Evolutionary conservation across 2,113 vertebrate genomes (phyloP).

Genomic region (Callopanchax toddi): DNA sequence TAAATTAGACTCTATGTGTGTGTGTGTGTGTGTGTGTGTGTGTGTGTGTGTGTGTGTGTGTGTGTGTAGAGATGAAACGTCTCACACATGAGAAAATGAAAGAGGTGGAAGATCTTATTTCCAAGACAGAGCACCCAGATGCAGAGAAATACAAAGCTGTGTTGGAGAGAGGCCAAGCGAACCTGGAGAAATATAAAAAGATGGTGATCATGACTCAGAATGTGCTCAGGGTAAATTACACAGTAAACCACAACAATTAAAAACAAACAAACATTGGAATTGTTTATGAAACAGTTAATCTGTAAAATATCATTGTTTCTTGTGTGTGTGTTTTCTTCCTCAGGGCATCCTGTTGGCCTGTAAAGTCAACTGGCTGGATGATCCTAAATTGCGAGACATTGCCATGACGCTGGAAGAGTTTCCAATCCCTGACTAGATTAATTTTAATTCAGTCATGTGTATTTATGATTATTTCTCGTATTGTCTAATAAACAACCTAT

Average conservation of each 20-base stretch:
- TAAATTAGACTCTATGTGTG: not conserved
- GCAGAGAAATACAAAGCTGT: slow-evolving; percentile 66
- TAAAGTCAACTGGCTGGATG: slow-evolving; percentile 80
- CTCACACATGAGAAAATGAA: slow-evolving; percentile 74
- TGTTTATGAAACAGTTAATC: too few relatives aligned
- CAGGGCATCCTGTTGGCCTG: slow-evolving; percentile 79
- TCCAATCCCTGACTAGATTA: slow-evolving; percentile 67
- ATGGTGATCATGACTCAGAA: slow-evolving; percentile 77
- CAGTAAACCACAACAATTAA: too few relatives aligned
- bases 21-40: slow-evolving; percentile 20
- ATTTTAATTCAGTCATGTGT: not conserved
- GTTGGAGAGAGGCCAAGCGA: slow-evolving; percentile 68
- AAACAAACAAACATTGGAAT: too few relatives aligned
- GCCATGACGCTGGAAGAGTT: slow-evolving; percentile 76
- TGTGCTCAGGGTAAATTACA: slow-evolving; percentile 73
- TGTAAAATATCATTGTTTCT: not conserved
- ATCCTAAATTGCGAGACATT: slow-evolving; percentile 76
- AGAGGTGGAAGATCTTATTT: slow-evolving; percentile 70
- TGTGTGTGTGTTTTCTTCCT: slow-evolving; percentile 18
- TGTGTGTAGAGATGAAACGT: slow-evolving; percentile 67
- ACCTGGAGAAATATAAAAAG: slow-evolving; percentile 77
- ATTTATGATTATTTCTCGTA: slow-evolving; percentile 1
- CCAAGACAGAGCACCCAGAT: slow-evolving; percentile 67
- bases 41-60: slow-evolving; percentile 17
- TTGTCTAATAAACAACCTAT: slow-evolving; percentile 1